Evolutionary conservation across 2,797 vertebrate species (phyloP), one percentile per base, ranked within the genome.

Genomic region (Loris lydekkerianus): DNA sequence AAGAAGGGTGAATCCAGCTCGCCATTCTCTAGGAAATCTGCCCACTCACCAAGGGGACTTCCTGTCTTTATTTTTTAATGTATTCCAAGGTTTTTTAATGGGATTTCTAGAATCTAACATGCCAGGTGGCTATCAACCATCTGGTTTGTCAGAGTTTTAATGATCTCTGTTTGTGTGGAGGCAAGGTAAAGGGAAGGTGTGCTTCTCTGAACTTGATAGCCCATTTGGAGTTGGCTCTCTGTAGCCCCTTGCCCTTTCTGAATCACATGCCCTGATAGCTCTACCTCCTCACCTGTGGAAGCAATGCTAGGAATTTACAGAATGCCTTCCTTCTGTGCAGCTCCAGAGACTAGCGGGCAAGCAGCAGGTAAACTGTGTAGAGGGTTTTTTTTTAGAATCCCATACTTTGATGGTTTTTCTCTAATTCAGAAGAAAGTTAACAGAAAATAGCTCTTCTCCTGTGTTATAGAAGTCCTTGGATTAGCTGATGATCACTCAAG

Each of bases 51-150:
- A 3, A 75, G 65, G 25, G 65, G 8, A 86, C 84, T 93, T 91
- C 53, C 67, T 61, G 4, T 23, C 34, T 83, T 29, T 27, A 34
- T 63, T 73, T 96, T 96, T 94, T 6, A 92, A 80, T 88, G 29
- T 43, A 6, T 89, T 95, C 40, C 86, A 94, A 89, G 65, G 5
- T 58, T 97, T 81, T 1, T 3, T 82, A 97, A 93, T 93, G 53
- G 56, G 29, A 97, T 97, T 96, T 96, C 63, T 29, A 89, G 80
- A 87, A 73, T 92, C 89, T 96, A 49, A 97, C 94, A 85, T 91
- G 56, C 37, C 15, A 72, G 65, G 20, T 53, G 14, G 53, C 84
- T 87, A 86, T 95, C 92, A 94, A 91, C 53, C 27, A 65, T 73
- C 88, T 58, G 92, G 81, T 89, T 93, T 97, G 78, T 93, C 78